phyloP scores from a whole-genome alignment of 2,888 invertebrate genomes.

The Caenorhabditis sinica region DNA sequence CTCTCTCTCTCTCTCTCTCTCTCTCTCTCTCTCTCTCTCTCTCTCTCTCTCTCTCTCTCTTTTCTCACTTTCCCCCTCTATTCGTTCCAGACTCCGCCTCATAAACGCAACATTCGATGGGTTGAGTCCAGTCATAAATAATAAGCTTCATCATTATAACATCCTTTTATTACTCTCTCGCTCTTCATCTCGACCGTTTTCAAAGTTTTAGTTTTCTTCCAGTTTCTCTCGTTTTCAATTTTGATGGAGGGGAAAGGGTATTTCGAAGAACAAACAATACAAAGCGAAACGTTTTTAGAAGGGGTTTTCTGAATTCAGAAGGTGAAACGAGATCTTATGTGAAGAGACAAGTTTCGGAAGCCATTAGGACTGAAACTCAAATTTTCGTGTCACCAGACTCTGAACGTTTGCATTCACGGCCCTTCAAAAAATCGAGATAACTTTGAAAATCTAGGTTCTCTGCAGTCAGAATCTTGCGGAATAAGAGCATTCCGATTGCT shows the following conservation, averaged over 20 bases:
- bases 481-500: too few species aligned
- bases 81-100: conserved; percentile 22
- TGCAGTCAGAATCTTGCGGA: too few species aligned
- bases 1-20: background rate
- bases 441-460: too few species aligned
- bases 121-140: conserved; percentile 48
- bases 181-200: conserved; percentile 40
- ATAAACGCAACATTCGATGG: conserved; percentile 35
- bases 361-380: background rate
- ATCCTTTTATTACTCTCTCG: conserved; percentile 55
- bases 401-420: conserved; percentile 2
- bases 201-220: conserved; percentile 20
- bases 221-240: conserved; percentile 10
- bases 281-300: background rate
- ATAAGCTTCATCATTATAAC: conserved; percentile 63
- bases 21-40: background rate
- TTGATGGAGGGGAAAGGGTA: background rate
- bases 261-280: conserved; percentile 29
- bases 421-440: background rate
- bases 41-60: background rate
- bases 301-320: background rate
- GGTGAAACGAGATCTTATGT: conserved; percentile 10
- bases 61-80: background rate
- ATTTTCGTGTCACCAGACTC: background rate
- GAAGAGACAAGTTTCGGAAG: conserved; percentile 17